These are phyloP conservation scores for Aphaenogaster floridana DNA, from an alignment of 1,140 invertebrate species.

Conservation along the genomic window DNA sequence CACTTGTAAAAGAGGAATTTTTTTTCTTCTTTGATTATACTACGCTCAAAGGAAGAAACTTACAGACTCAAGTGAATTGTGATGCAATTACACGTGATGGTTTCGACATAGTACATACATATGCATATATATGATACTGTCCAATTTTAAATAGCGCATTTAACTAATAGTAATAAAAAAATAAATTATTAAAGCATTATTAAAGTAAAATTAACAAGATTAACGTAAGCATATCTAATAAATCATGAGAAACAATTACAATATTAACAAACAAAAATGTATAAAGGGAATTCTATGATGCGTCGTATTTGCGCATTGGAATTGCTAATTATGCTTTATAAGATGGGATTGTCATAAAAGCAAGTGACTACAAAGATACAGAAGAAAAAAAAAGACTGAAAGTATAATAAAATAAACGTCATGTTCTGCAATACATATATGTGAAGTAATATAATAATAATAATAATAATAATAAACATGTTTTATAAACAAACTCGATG, in stretches of 20 bases:
- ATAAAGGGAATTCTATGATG: background rate
- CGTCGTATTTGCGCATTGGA: constrained; percentile 37
- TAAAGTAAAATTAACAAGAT: background rate
- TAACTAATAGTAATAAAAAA: constrained; percentile 21
- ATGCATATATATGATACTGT: background rate
- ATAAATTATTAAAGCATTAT: constrained; percentile 5
- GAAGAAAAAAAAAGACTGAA: constrained; percentile 40
- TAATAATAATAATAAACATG: no score
- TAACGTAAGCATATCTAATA: background rate
- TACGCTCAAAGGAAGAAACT: constrained; percentile 53
- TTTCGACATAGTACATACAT: background rate
- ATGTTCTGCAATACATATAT: background rate
- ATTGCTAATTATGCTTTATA: constrained; percentile 69
- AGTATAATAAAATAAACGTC: constrained; percentile 1
- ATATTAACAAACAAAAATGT: background rate
- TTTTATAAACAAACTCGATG: background rate
- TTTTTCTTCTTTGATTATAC: background rate
- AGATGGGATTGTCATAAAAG: constrained; percentile 18
- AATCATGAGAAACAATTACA: background rate
- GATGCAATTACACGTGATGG: constrained; percentile 7
- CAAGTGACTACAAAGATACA: constrained; percentile 66
- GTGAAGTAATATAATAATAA: no score
- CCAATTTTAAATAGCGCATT: constrained; percentile 3
- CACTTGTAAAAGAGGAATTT: background rate
- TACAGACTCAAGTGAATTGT: constrained; percentile 69